phyloP scores from a whole-genome alignment of 2,888 invertebrate genomes.

The Campoplex capitator region DNA sequence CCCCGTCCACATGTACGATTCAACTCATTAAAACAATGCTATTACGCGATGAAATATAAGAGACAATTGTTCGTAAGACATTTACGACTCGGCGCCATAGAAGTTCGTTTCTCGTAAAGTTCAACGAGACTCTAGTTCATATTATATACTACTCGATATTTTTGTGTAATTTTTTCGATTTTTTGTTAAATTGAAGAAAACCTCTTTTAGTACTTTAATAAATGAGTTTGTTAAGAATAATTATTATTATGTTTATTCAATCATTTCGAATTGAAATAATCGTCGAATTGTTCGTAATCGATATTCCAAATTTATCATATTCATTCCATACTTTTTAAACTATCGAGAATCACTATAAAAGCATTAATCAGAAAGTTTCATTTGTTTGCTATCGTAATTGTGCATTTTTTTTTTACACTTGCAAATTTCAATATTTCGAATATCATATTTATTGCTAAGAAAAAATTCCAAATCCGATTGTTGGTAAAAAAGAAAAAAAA shows the following conservation, averaged over 20 bases:
- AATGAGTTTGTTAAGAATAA: constrained; percentile 78
- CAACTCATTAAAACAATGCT: constrained; percentile 25
- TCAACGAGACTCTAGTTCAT: constrained; percentile 65
- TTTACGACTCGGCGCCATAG: constrained; percentile 38
- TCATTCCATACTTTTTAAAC: neutral
- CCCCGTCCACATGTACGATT: constrained; percentile 61
- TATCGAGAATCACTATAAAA: neutral
- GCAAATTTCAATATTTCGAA: neutral
- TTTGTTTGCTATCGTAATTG: neutral
- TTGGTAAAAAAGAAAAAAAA: too few species aligned
- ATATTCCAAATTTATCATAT: neutral
- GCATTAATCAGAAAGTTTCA: neutral
- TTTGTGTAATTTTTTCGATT: constrained; percentile 76
- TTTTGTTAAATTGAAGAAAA: constrained; percentile 68
- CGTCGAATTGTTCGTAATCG: neutral
- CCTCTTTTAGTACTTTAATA: constrained; percentile 79
- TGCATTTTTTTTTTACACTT: neutral
- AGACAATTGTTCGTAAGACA: constrained; percentile 41
- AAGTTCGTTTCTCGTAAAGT: constrained; percentile 52
- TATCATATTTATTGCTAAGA: neutral
- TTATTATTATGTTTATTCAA: constrained; percentile 32
- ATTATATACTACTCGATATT: constrained; percentile 73
- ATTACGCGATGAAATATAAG: constrained; percentile 45
- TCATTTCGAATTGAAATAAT: constrained; percentile 13
- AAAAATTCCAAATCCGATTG: too few species aligned